Conservation (phyloP, 2,797 vertebrate species). For the Huso huso region DNA sequence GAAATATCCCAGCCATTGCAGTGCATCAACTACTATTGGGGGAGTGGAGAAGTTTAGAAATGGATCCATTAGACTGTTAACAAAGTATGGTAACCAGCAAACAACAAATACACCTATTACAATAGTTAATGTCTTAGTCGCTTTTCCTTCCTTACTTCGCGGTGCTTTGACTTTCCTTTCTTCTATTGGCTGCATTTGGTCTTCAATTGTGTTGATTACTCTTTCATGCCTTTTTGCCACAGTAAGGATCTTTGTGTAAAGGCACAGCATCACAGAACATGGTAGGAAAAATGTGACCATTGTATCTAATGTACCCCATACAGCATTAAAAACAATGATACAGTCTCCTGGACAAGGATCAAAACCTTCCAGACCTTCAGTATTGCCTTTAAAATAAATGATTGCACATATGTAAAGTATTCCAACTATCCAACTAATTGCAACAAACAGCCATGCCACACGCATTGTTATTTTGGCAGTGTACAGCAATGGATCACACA, state of each 20-base stretch:
- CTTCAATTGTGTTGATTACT: neutral
- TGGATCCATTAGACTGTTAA: conserved; percentile 1
- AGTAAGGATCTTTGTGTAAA: conserved; percentile 5
- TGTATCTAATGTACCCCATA: conserved; percentile 1
- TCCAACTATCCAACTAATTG: conserved; percentile 2
- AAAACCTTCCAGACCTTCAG: neutral
- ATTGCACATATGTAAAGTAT: conserved; percentile 6
- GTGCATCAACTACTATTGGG: neutral
- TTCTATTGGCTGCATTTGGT: neutral
- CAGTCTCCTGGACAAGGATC: neutral
- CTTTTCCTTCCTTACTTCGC: neutral
- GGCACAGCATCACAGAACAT: conserved; percentile 5
- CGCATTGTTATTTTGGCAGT: conserved; percentile 1
- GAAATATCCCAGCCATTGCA: conserved; percentile 1
- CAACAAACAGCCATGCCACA: neutral
- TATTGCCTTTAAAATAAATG: conserved; percentile 8
- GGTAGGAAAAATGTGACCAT: conserved; percentile 4
- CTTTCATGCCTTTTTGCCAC: conserved; percentile 8
- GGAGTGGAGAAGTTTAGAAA: neutral
- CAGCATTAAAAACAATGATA: neutral
- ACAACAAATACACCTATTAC: neutral
- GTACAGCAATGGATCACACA: conserved; percentile 2
- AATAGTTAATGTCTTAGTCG: conserved; percentile 1
- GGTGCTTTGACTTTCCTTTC: neutral
- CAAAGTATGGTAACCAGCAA: conserved; percentile 3